Evolutionary conservation across 2,113 vertebrate species (phyloP), one percentile per base, ranked within the genome.

Genomic region (Sorex araneus): DNA sequence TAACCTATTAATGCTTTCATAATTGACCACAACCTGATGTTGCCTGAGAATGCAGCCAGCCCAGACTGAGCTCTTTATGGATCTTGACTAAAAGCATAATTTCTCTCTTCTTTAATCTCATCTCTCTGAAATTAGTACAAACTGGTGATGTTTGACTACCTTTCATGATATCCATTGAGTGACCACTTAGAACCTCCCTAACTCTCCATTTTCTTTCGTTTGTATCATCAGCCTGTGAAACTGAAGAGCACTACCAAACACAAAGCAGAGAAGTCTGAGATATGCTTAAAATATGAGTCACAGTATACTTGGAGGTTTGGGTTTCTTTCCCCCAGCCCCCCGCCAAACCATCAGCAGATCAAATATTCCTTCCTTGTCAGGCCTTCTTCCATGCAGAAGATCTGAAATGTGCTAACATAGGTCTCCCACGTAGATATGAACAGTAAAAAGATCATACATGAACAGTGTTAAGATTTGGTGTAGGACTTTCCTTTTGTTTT

Each of bases 121-220:
- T 94, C 91, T 86, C 32, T 30, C 74, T 64, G 85, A 93, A 89
- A 93, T 95, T 78, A 95, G 92, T 70, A 84, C 76, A 70, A 40
- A 70, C 45, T 34, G 57, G 80, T 71, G 57, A 84, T 47, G 74
- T 95, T 93, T 93, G 96, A 0, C 91, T 94, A 67, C 89, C 90
- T 95, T 92, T 83, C 85, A 89, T 92, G 84, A 75, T 96, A 94
- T 96, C 94, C 94, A 79, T 94, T 81, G 63, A 95, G 95, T 88
- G 97, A 97, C 95, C 94, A 93, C 95, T 96, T 92, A 97, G 92
- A 97, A 87, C 90, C 92, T 94, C 94, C 94, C 95, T 95, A 97
- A 97, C 97, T 98, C 97, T 97, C 95, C 95, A 96, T 97, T 97
- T 97, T 97, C 96, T 96, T 97, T 97, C 96, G 94, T 98, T 97